These are phyloP conservation scores for Notodonta dromedarius DNA, from an alignment of 2,888 invertebrate species.

Conservation along the genomic window DNA sequence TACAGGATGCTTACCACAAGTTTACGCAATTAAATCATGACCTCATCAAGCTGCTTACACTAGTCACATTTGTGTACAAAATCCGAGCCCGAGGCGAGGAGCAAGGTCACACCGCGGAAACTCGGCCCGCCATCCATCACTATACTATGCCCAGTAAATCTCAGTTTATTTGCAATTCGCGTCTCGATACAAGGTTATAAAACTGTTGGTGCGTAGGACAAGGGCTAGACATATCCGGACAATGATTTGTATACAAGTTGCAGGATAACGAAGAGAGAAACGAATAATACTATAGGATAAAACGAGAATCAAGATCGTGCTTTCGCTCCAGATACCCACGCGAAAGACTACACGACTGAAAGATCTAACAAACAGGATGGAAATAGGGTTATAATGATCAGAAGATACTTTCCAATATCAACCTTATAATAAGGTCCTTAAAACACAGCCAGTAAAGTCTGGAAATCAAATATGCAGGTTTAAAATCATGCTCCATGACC, in stretches of 20 bases:
- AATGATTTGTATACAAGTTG: no score
- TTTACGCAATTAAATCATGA: constrained; percentile 19
- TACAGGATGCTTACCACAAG: background rate
- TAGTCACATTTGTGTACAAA: constrained; percentile 6
- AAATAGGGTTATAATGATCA: no score
- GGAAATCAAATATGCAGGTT: background rate
- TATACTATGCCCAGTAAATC: constrained; percentile 25
- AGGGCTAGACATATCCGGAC: background rate
- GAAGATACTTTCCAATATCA: no score
- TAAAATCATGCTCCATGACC: background rate
- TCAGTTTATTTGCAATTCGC: constrained; percentile 21
- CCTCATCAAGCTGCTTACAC: constrained; percentile 23
- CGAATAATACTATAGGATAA: no score
- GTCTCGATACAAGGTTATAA: constrained; percentile 12
- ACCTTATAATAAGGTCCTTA: background rate
- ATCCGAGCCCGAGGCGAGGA: constrained; percentile 13
- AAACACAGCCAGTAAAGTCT: background rate
- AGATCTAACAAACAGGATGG: no score
- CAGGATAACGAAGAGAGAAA: no score
- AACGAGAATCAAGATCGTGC: no score
- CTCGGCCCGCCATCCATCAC: constrained; percentile 18
- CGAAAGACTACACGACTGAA: no score
- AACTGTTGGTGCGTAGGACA: background rate
- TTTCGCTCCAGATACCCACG: no score
- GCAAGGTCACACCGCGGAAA: constrained; percentile 27